Base-by-base conservation (phyloP, 1,140 invertebrate genomes). In the Muscidifurax raptorellus region DNA sequence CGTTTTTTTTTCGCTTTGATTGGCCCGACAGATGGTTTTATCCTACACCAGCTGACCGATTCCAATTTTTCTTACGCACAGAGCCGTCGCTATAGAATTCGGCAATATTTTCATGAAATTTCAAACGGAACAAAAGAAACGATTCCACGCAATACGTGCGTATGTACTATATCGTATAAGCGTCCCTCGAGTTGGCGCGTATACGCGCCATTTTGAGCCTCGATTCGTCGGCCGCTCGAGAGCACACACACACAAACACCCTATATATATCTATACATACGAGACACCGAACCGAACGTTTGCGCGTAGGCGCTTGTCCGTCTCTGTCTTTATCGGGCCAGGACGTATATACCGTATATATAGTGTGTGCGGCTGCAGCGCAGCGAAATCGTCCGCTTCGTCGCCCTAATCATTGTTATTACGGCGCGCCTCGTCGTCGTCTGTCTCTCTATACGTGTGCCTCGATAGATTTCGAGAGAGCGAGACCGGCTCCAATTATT, bases 351-450 rank as follows among this genome's bases (percentile, higher is more conserved):
- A n/a, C 4, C 5, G 52, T 3, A 7, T n/a, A 59, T n/a, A n/a
- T n/a, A n/a, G n/a, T n/a, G 6, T 2, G 22, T 72, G 75, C 80
- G 72, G 52, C 69, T 74, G 80, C 67, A 59, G 44, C 66, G 40
- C 28, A 75, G 82, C 86, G 85, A 87, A 87, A 87, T 87, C 86
- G 88, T 85, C 88, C 87, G 89, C 71, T 89, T 90, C 88, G 89
- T 88, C 87, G 89, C 76, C 85, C 90, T 91, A 91, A 91, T 91
- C 90, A 91, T 91, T 91, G 88, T 91, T 91, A 91, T 91, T 91
- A 91, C 89, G 80, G 85, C 83, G 88, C 52, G 52, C 86, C 83
- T 78, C 87, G 89, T 88, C 89, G 88, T 87, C 87, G 47, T 40
- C 80, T 30, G 18, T 59, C 47, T 32, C 32, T 64, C 69, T n/a